Conservation (phyloP, 2,797 vertebrate species). For the Ctenochaetus hawaiiensis region DNA sequence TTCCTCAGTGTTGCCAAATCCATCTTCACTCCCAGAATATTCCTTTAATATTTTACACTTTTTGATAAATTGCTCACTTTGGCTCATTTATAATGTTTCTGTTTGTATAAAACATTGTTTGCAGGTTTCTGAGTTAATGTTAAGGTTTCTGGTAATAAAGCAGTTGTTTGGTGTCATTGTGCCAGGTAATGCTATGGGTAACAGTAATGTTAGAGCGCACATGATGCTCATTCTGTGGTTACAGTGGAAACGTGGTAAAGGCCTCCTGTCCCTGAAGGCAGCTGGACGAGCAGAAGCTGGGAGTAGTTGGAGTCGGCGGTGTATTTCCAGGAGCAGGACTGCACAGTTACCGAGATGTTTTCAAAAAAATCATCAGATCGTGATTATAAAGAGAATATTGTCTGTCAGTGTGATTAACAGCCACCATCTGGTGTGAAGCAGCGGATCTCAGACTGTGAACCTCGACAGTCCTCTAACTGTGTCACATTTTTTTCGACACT, state of each 20-base stretch:
- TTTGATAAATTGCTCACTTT: constrained; percentile 8
- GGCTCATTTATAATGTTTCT: constrained; percentile 18
- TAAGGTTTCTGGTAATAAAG: constrained; percentile 33
- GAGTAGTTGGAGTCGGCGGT: constrained; percentile 31
- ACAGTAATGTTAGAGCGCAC: constrained; percentile 53
- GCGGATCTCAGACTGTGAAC: neutral
- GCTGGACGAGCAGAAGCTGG: constrained; percentile 43
- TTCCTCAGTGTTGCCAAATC: constrained; percentile 17
- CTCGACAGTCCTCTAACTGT: neutral
- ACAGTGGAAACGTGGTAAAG: constrained; percentile 4
- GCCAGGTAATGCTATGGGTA: constrained; percentile 47
- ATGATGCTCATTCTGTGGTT: constrained; percentile 20
- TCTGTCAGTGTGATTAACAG: neutral
- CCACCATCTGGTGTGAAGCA: neutral
- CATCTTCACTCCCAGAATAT: constrained; percentile 23
- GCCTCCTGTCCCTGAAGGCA: constrained; percentile 23
- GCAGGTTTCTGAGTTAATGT: constrained; percentile 9
- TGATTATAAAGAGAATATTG: neutral
- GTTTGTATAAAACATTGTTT: constrained; percentile 10
- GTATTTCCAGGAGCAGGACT: constrained; percentile 49
- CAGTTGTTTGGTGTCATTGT: constrained; percentile 26
- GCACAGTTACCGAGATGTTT: constrained; percentile 7
- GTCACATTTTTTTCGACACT: neutral
- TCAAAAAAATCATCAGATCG: neutral
- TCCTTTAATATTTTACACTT: neutral